Evolutionary conservation across 2,797 vertebrate genomes (phyloP), one percentile per base, ranked within the genome.

Genomic region (Oophaga sylvatica): DNA sequence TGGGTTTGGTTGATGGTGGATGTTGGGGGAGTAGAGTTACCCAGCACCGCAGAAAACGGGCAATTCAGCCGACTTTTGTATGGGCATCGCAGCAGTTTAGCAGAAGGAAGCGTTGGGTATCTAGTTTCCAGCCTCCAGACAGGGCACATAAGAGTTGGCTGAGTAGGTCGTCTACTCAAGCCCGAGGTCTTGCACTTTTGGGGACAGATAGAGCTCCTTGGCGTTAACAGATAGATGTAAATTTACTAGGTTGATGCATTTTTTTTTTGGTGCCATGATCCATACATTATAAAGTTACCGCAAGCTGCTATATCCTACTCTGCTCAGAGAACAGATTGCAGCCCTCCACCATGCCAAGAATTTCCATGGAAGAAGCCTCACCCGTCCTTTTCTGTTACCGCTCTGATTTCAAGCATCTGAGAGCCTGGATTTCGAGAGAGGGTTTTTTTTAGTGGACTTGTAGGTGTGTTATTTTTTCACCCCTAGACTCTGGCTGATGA

Each of bases 311-410:
- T 48, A 48, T 81, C 26, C 57, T 63, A 13, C 62, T 81, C 60
- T 5, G 41, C 62, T 17, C 62, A 3, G 20, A 17, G 80, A 81
- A 48, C 80, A 81, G 41, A 67, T 81, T 81, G 80, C 62, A 81
- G 41, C 9, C 17, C 3, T 67, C n/a, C 16, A 26, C 41, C 3
- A 26, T 65, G 80, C 80, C 80, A 81, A 67, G 62, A 48, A 48
- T 67, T 67, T 65, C 62, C 22, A 26, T 53, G 20, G 35, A 41
- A 67, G 80, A 53, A 67, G 19, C 60, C 11, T 13, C 63, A 9
- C 31, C 41, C 31, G 20, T 48, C 80, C 80, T 26, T n/a, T 26
- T n/a, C 19, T 62, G 63, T 41, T 13, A 41, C 45, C n/a, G 26
- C 22, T 45, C 20, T 67, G 15, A 35, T 60, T 10, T 29, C 5